Conservation (phyloP, 2,113 vertebrate genomes). For the Lepus americanus region DNA sequence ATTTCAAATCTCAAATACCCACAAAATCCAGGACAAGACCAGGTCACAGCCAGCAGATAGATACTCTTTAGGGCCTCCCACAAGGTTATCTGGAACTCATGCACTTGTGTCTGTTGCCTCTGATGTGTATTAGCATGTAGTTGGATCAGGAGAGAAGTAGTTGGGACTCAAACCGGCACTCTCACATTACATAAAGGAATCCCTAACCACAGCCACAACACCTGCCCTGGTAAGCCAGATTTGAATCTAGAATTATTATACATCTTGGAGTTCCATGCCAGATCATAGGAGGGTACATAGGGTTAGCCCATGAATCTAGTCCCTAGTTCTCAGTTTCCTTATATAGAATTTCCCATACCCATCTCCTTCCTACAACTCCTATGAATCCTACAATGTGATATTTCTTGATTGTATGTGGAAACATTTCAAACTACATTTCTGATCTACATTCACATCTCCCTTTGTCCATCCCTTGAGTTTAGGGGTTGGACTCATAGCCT, state of each 20-base stretch:
- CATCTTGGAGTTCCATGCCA: background rate
- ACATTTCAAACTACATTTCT: background rate
- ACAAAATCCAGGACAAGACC: too few species aligned
- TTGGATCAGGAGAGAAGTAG: too few species aligned
- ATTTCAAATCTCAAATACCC: too few species aligned
- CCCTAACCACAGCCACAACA: too few species aligned
- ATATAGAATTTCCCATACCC: background rate
- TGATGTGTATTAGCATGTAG: too few species aligned
- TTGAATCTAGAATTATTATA: background rate
- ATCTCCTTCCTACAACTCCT: background rate
- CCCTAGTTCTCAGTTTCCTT: background rate
- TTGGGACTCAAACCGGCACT: too few species aligned
- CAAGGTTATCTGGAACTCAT: too few species aligned
- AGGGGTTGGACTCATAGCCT: background rate
- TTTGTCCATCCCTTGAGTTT: background rate
- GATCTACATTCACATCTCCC: fast-evolving
- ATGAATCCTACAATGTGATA: background rate
- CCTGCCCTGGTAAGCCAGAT: background rate
- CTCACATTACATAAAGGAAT: too few species aligned
- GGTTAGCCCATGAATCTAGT: background rate
- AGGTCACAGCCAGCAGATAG: too few species aligned
- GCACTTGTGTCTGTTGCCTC: too few species aligned
- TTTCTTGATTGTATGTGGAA: background rate
- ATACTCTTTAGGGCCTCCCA: too few species aligned
- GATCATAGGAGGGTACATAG: background rate